A percentile compares a stretch with the other conserved stretches of the same genome.
Conservation (phyloP, 2,797 vertebrate genomes). For the Myiothlypis chrysogaster region DNA sequence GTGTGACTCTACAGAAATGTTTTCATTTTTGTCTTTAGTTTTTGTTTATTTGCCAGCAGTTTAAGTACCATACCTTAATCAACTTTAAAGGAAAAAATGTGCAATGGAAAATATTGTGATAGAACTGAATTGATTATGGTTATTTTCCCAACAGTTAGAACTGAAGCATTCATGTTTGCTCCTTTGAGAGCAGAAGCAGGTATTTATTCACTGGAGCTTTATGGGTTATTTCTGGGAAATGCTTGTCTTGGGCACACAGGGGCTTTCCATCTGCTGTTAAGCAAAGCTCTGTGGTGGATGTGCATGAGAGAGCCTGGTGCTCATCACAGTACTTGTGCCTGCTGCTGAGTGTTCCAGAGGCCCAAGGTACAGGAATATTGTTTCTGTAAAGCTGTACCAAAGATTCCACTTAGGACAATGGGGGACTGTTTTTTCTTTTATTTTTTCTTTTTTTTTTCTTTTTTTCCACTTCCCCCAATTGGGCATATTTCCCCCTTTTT, state of each 20-base stretch:
- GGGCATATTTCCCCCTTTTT: not conserved
- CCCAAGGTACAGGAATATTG: not conserved
- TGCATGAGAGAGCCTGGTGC: not conserved
- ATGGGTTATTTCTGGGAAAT: not conserved
- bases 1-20: not conserved
- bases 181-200: not conserved
- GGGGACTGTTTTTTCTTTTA: not conserved
- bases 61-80: not conserved
- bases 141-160: not conserved
- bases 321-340: not conserved
- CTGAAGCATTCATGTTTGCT: not conserved
- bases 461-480: fast-evolving
- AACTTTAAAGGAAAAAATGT: not conserved
- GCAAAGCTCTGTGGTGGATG: not conserved
- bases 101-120: not conserved
- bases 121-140: not conserved
- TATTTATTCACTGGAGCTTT: not conserved
- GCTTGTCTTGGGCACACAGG: not conserved
- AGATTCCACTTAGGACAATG: not conserved
- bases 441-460: too few relatives aligned
- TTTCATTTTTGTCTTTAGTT: not conserved
- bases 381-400: not conserved
- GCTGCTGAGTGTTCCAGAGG: not conserved
- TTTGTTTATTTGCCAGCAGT: not conserved
- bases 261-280: not conserved